Evolutionary conservation across 2,888 invertebrate genomes (phyloP), one percentile per base, ranked within the genome.

Genomic region (Mimumesa dahlbomi): DNA sequence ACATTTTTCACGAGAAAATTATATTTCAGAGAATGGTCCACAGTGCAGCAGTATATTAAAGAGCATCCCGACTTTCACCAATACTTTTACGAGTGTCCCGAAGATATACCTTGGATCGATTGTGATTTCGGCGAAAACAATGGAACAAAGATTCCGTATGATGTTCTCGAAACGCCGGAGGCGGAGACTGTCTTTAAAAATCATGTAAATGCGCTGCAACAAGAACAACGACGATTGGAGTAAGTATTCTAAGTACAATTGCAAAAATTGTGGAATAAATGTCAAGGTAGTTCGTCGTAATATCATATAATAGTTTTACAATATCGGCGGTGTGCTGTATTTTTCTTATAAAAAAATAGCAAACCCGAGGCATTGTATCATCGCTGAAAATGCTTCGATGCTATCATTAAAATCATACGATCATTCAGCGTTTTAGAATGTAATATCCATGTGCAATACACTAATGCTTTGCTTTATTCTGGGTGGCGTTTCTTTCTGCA

Each of bases 101-200:
- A 94, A 82, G 93, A 94, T 83, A 93, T 92, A 82, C 93, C 94
- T 49, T 96, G 94, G 95, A 94, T 94, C 73, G 95, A 94, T 89
- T 93, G 93, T 75, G 92, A 92, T 87, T 90, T 93, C 75, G 91
- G 93, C 46, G 93, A 94, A 75, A 92, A 90, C 88, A 93, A 91
- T 89, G 95, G 95, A 85, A 91, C 93, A 21, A 93, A 97, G 85
- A 96, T 98, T 86, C 98, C 98, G 0, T 96, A 96, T 89, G 97
- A 98, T 89, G 94, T 98, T 64, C 91, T 98, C 64, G 96, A 96
- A 85, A 95, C 96, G 0, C 93, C 94, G 54, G 98, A 98, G 88
- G 97, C 98, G 0, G 97, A 98, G 86, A 94, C 94, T 2, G 96
- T 97, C 14, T 98, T 96, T 90, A 95, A 96, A 86, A 96, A 96